Base-by-base conservation (phyloP, 2,888 invertebrate species). In the Chironomus riparius region DNA sequence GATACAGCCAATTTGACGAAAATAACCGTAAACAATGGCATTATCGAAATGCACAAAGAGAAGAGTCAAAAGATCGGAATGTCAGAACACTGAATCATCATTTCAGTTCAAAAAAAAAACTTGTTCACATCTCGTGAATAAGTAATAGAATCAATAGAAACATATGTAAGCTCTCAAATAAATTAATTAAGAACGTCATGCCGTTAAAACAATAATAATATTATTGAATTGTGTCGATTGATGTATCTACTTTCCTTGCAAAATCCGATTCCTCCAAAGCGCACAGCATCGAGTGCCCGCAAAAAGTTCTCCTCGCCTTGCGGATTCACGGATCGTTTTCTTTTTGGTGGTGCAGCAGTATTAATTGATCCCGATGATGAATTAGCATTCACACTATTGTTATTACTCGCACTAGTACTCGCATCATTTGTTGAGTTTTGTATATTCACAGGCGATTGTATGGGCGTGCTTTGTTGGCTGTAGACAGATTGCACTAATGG, bases 281-380 rank as follows among this genome's bases (percentile, higher is more conserved):
- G 87, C 0, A 93, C 93, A 0, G 93, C 93, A 81, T 93, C 93
- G 71, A 93, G 84, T 0, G 93, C 93, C 48, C 90, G 86, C 78
- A 92, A 90, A 83, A 93, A 93, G 82, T 93, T 93, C 81, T 93
- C 92, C 80, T 92, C 92, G 1, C 91, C 89, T 82, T 93, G 93
- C 0, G 93, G 93, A 83, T 93, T 92, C 74, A 90, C 88, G 74
- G 90, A 88, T 77, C 93, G 87, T 80, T 92, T 90, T 61, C 92
- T 87, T 80, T 91, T 91, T 6, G 85, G 86, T 77, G 85, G 86
- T 28, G 85, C 82, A 22, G 83, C 83, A 38, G 38, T 10, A 38
- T 38, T 38, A 38, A 38, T 38, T 38, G 84, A 84, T 50, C 83
- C 85, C 78, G 81, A 81, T 79, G 81, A 81, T 76, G 81, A 77